These are phyloP conservation scores for Terrapene triunguis DNA, from an alignment of 2,113 vertebrate species.

Conservation along the genomic window DNA sequence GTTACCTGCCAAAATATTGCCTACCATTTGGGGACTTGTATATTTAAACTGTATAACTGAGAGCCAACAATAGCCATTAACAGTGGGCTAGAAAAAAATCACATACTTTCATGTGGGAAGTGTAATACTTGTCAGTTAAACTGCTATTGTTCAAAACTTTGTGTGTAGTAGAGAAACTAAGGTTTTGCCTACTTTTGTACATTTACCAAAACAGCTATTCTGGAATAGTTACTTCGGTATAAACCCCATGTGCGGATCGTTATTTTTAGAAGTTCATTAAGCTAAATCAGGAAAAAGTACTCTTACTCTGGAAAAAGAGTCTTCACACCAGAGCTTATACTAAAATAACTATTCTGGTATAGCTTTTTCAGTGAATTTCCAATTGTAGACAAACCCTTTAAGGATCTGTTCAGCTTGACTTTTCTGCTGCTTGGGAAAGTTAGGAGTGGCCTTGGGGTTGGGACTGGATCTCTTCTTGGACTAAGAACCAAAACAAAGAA, in stretches of 20 bases:
- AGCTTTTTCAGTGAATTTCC: background rate
- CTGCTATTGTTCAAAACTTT: background rate
- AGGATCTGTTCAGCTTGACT: background rate
- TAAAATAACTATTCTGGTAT: background rate
- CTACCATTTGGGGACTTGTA: background rate
- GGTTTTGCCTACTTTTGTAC: background rate
- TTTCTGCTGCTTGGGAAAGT: background rate
- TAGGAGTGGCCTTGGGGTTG: background rate
- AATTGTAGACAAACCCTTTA: background rate
- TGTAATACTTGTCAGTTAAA: background rate
- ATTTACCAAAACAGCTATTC: background rate
- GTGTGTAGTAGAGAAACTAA: background rate
- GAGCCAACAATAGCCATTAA: background rate
- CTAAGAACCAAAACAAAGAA: background rate
- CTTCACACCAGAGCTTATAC: rapidly evolving
- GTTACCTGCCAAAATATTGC: background rate
- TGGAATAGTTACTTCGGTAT: background rate
- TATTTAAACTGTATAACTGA: background rate
- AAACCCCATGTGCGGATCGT: background rate
- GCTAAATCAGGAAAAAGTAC: background rate
- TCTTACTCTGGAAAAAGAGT: background rate
- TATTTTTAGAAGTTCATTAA: background rate
- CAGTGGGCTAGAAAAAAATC: background rate
- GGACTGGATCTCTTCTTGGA: background rate
- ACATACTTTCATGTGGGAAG: background rate